Evolutionary conservation across 2,113 vertebrate species (phyloP), one percentile per base, ranked within the genome.

Genomic region (Vanacampus margaritifer): DNA sequence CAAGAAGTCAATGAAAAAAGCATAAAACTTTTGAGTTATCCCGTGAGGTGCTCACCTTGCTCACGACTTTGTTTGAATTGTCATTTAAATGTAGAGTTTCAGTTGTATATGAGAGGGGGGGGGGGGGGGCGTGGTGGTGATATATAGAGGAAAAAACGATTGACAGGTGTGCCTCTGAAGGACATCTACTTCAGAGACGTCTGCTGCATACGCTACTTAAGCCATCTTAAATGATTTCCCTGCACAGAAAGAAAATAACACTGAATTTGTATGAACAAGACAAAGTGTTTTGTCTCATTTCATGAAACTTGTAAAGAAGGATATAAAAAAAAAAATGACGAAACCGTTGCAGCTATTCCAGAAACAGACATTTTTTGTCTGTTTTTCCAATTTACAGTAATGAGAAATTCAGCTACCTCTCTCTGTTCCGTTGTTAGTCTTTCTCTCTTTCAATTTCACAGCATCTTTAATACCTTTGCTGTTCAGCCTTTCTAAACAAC

Each of bases 351-450:
- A 8, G 59, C 72, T 76, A 68, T 79, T 37, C 70, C 83, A 76
- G 78, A 51, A 60, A 56, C 80, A 82, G 77, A 81, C 80, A 74
- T 82, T 84, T 83, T 86, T 84, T 57, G 80, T 80, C 83, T 82
- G 81, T 78, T 87, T 87, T 87, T 86, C 83, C 83, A 84, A 87
- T 88, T 87, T 84, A 79, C 80, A 83, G 79, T 86, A 86, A 89
- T 87, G 83, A 87, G 80, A 89, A 84, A 86, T 89, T 76, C 80
- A 77, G 79, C 83, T 75, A 76, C 78, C 63, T 65, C 68, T 79
- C 82, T 78, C 56, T 76, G 32, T 82, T 80, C 80, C 79, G 43
- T 71, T 81, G 76, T 85, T 81, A 63, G 72, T 74, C 78, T 86
- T 85, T 85, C 82, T 85, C 83, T 74, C 48, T 32, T 72, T 73